Evolutionary conservation across 2,888 invertebrate genomes (phyloP), one percentile per base, ranked within the genome.

Genomic region (Agonopterix subpropinquella): DNA sequence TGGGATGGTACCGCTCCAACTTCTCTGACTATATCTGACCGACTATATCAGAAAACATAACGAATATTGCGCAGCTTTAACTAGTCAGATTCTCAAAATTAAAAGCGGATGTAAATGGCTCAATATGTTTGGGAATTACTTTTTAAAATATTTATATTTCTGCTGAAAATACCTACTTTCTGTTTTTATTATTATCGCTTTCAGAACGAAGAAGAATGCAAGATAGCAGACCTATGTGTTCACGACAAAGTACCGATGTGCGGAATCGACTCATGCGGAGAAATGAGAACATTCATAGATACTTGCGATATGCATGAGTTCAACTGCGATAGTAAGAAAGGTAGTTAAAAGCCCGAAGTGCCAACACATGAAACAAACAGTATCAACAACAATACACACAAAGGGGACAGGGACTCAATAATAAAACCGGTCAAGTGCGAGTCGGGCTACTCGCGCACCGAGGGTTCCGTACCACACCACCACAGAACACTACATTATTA

Each of bases 241-340:
- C 87, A 88, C 67, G 87, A 88, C 59, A 86, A 88, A 48, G 87
- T 88, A 0, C 87, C 87, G 2, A 87, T 88, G 85, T 88, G 87
- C 51, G 87, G 78, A 5, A 86, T 88, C 53, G 87, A 88, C 64
- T 84, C 87, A 1, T 88, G 87, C 56, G 87, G 87, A 0, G 87
- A 88, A 54, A 87, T 88, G 87, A 61, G 87, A 11, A 87, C 87
- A 0, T 88, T 87, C 47, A 87, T 88, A 10, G 87, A 88, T 56
- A 80, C 75, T 0, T 88, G 87, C 48, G 87, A 88, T 54, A 83
- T 88, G 87, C 82, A 87, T 43, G 87, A 88, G 59, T 85, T 86
- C 54, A 88, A 88, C 58, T 88, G 87, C 48, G 87, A 88, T 61
- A 85, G 85, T 51, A 85, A 83, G 51, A 88, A 85, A 80, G 87